Evolutionary conservation across 2,113 vertebrate genomes (phyloP).

Genomic region (Seriola dumerili): DNA sequence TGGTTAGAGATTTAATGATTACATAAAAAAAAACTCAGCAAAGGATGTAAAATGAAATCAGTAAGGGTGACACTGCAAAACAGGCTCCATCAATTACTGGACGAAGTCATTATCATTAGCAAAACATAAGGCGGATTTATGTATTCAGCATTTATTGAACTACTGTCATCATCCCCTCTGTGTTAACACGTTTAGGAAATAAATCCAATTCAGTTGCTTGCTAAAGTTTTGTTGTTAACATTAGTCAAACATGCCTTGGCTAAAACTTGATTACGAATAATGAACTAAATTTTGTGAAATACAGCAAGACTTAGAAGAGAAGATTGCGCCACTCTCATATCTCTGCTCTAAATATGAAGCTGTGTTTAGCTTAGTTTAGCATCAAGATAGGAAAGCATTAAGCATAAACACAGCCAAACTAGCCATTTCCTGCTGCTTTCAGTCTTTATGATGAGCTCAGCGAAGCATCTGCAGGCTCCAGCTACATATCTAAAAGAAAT

Average conservation of each 20-base stretch:
- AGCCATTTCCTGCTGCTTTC: not conserved
- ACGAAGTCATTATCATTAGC: constrained; percentile 33
- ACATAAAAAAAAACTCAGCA: constrained; percentile 16
- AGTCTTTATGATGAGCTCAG: not conserved
- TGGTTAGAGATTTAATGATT: constrained; percentile 55
- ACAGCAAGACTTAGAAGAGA: not conserved
- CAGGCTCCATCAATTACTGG: not conserved
- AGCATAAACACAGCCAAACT: no score
- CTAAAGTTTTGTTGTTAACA: not conserved
- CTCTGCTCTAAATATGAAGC: no score
- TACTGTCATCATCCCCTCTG: not conserved
- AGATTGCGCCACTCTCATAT: not conserved
- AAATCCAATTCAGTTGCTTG: not conserved
- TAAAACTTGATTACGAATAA: not conserved
- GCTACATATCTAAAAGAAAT: not conserved
- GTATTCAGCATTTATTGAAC: constrained; percentile 19
- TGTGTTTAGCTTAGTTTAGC: not conserved
- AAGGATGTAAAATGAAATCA: constrained; percentile 32
- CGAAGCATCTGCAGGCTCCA: not conserved
- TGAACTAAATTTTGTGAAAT: not conserved
- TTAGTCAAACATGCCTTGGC: not conserved
- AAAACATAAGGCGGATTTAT: constrained; percentile 29
- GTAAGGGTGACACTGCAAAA: not conserved
- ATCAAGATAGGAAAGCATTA: not conserved
- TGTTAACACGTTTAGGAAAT: constrained; percentile 28